phyloP scores from a whole-genome alignment of 2,113 vertebrate species.

The Antechinus flavipes region DNA sequence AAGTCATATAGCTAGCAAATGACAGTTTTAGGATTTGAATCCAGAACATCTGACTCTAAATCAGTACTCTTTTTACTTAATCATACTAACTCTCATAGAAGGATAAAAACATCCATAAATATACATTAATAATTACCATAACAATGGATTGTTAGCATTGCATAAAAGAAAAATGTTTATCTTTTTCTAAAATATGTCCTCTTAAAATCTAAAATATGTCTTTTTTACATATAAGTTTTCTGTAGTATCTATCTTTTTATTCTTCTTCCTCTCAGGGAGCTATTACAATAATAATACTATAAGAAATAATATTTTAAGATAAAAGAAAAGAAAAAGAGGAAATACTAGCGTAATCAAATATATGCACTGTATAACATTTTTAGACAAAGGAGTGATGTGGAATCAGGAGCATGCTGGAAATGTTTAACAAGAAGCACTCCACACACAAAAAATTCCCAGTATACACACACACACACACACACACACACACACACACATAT shows the following conservation, averaged over 20 bases:
- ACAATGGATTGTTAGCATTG: neutral
- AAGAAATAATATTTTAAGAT: neutral
- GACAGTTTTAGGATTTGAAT: no score
- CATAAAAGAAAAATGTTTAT: neutral
- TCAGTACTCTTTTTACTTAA: rapidly evolving
- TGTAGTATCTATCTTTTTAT: neutral
- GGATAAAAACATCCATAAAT: neutral
- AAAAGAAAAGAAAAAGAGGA: neutral
- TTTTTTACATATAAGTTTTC: neutral
- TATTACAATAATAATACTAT: neutral
- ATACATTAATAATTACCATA: neutral
- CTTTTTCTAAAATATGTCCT: neutral
- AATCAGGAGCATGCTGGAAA: neutral
- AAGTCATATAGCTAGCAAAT: neutral
- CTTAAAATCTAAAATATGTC: neutral
- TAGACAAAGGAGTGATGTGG: neutral
- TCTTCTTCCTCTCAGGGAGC: neutral
- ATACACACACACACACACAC: no score
- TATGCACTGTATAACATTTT: neutral
- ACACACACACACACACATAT: neutral
- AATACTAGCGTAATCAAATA: neutral
- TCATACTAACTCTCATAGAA: neutral
- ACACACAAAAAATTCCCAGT: neutral
- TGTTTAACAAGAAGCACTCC: neutral
- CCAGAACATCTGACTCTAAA: neutral